Evolutionary conservation across 2,888 invertebrate species (phyloP).

Genomic region (Odontomyia ornata): DNA sequence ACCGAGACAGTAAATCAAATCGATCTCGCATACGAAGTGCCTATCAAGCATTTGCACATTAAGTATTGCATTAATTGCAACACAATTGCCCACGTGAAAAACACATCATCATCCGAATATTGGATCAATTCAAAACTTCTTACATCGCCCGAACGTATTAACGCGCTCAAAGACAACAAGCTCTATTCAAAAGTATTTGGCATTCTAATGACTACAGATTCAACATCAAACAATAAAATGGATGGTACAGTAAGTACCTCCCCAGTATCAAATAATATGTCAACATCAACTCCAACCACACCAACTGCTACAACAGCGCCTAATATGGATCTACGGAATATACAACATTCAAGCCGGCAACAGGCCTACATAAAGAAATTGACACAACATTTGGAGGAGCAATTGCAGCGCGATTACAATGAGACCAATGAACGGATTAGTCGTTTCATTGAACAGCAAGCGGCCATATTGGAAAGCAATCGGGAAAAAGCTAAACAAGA

Average conservation of each 20-base stretch:
- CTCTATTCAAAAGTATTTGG: slow-evolving; percentile 78
- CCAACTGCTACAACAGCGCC: slow-evolving; percentile 17
- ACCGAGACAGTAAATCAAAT: slow-evolving; percentile 56
- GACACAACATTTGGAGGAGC: slow-evolving; percentile 72
- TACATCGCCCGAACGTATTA: slow-evolving; percentile 69
- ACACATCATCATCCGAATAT: slow-evolving; percentile 51
- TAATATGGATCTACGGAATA: slow-evolving; percentile 63
- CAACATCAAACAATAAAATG: slow-evolving; percentile 26
- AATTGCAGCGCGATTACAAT: slow-evolving; percentile 74
- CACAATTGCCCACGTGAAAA: slow-evolving; percentile 58
- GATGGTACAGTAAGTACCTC: slow-evolving; percentile 32
- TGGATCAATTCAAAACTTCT: slow-evolving; percentile 58
- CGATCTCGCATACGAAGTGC: slow-evolving; percentile 58
- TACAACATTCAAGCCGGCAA: background rate
- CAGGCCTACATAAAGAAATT: slow-evolving; percentile 57
- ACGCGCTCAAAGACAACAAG: slow-evolving; percentile 70
- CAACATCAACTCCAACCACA: slow-evolving; percentile 25
- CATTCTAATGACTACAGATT: slow-evolving; percentile 69
- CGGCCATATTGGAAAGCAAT: slow-evolving; percentile 76
- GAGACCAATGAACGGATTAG: slow-evolving; percentile 79
- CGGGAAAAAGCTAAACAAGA: slow-evolving; percentile 78
- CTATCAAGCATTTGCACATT: slow-evolving; percentile 57
- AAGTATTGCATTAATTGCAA: slow-evolving; percentile 61
- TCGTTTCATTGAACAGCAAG: slow-evolving; percentile 78
- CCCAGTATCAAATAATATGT: slow-evolving; percentile 15